phyloP scores from a whole-genome alignment of 2,797 vertebrate genomes.

The Arctocebus calabarensis region DNA sequence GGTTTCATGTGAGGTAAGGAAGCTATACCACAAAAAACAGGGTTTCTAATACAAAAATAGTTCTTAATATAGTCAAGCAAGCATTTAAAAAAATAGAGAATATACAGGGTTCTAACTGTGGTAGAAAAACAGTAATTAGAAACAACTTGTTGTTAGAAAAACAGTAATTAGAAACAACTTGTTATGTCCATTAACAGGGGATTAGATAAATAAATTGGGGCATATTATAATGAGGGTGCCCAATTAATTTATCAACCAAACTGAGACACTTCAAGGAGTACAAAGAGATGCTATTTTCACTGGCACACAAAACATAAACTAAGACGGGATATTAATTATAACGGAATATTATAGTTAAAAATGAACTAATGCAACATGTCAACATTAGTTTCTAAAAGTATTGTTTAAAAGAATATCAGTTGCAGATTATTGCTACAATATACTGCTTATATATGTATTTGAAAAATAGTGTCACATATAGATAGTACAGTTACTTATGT shows the following conservation, averaged over 20 bases:
- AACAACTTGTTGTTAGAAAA: no score
- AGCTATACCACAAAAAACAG: background rate
- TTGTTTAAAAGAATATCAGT: background rate
- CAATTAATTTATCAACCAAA: conserved; percentile 41
- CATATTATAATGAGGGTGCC: background rate
- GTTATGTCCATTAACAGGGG: background rate
- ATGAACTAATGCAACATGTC: background rate
- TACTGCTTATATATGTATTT: background rate
- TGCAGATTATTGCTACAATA: background rate
- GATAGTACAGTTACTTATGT: background rate
- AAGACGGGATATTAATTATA: background rate
- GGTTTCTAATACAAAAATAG: background rate
- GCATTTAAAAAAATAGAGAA: background rate
- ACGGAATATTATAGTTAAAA: background rate
- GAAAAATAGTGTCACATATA: conserved; percentile 4
- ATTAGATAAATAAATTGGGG: background rate
- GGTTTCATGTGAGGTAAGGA: conserved; percentile 36
- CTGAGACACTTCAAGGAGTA: background rate
- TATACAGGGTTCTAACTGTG: background rate
- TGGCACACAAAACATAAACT: background rate
- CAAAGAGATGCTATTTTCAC: conserved; percentile 1
- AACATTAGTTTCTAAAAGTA: background rate
- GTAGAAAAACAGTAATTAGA: no score
- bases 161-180: background rate
- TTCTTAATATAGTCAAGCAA: conserved; percentile 10